Evolutionary conservation across 2,888 invertebrate species (phyloP).

Genomic region (Minunthozetes semirufus): DNA sequence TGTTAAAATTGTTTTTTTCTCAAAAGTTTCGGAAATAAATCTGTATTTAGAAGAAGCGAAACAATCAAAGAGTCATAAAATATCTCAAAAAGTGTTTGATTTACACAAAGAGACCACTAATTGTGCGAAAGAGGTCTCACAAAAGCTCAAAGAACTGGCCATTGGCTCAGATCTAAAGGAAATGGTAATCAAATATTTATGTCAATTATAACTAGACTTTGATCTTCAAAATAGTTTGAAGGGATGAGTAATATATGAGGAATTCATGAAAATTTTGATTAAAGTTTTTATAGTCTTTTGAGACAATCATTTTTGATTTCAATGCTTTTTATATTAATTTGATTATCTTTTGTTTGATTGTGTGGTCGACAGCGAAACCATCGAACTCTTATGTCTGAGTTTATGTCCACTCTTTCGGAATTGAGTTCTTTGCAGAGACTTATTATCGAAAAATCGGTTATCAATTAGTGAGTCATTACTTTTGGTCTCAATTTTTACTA

Average conservation of each 20-base stretch:
- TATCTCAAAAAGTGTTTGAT: background rate
- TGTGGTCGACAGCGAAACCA: background rate
- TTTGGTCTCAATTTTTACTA: background rate
- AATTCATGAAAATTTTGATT: too few species aligned
- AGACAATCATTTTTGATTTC: too few species aligned
- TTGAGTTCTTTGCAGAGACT: constrained; percentile 8
- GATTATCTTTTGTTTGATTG: background rate
- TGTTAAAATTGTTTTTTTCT: background rate
- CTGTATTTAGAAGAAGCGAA: background rate
- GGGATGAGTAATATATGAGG: too few species aligned
- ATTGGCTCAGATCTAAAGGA: background rate
- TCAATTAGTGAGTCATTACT: background rate
- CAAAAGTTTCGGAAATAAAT: background rate
- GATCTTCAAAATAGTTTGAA: too few species aligned
- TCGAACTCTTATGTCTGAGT: background rate
- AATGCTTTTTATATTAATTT: too few species aligned
- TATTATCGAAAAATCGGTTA: background rate
- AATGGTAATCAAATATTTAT: background rate
- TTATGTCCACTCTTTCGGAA: constrained; percentile 1
- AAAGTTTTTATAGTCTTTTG: too few species aligned
- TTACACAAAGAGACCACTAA: constrained; percentile 4
- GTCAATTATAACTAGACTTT: background rate
- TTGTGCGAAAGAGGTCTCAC: background rate
- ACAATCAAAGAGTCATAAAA: background rate
- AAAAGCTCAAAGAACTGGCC: background rate